Conservation (phyloP, 2,888 invertebrate genomes). For the Xestia sexstrigata region DNA sequence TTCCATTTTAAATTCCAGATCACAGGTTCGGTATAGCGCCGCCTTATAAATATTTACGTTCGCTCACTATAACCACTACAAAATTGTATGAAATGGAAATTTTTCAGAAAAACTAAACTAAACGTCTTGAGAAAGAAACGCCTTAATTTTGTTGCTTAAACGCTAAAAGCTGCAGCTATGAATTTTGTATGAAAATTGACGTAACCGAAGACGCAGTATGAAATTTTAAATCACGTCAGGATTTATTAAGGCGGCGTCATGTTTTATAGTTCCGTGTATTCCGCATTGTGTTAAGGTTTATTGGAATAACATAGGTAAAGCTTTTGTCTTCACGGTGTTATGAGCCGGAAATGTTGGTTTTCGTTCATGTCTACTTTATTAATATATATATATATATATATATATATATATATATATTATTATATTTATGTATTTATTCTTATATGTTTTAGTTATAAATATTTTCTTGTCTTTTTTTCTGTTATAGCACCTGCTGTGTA, state of each 20-base stretch:
- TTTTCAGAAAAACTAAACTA: constrained; percentile 64
- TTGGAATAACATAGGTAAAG: constrained; percentile 67
- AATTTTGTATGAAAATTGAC: constrained; percentile 78
- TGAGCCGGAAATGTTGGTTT: constrained; percentile 17
- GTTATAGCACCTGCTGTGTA: too few relatives aligned
- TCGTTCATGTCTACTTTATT: background rate
- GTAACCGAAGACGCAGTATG: constrained; percentile 72
- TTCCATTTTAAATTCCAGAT: constrained; percentile 60
- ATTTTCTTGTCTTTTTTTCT: too few relatives aligned
- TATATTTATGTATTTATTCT: too few relatives aligned
- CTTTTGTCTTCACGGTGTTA: constrained; percentile 55
- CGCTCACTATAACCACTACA: constrained; percentile 52
- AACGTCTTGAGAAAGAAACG: constrained; percentile 59
- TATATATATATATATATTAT: too few relatives aligned
- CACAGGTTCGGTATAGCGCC: constrained; percentile 51
- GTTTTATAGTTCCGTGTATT: constrained; percentile 72
- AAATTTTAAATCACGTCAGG: constrained; percentile 74
- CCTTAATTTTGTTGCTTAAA: constrained; percentile 64
- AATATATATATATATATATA: too few relatives aligned
- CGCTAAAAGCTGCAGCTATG: constrained; percentile 70
- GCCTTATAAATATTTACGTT: constrained; percentile 69
- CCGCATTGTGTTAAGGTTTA: constrained; percentile 67
- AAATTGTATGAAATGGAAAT: constrained; percentile 63
- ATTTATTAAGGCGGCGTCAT: constrained; percentile 71
- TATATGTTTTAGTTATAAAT: too few relatives aligned